phyloP scores from a whole-genome alignment of 2,113 vertebrate genomes.

The Petrocephalus microphthalmus region DNA sequence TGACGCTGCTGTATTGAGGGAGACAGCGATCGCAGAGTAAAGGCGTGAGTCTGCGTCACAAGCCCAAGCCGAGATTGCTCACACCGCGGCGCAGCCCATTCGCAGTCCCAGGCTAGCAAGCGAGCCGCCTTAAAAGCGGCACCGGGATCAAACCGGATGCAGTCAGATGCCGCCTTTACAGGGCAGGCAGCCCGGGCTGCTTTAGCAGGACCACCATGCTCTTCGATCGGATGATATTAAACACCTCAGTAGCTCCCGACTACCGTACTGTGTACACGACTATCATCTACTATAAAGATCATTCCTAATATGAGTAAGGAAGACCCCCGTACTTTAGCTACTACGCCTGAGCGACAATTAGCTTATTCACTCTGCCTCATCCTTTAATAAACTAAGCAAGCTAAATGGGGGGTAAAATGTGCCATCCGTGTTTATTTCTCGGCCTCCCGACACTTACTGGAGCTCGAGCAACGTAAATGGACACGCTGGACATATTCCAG shows the following conservation, averaged over 20 bases:
- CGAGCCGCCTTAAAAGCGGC: background rate
- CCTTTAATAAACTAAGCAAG: background rate
- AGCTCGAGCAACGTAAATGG: background rate
- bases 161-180: background rate
- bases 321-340: background rate
- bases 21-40: constrained; percentile 26
- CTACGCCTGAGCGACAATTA: background rate
- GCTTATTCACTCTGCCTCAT: background rate
- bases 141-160: constrained; percentile 9
- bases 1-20: constrained; percentile 28
- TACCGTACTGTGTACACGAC: background rate
- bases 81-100: too few species aligned
- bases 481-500: background rate
- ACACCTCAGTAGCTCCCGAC: background rate
- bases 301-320: background rate
- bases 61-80: background rate
- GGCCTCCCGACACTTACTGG: background rate
- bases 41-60: too few species aligned
- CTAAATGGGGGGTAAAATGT: background rate
- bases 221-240: background rate
- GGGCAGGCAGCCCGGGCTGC: background rate
- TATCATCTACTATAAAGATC: background rate
- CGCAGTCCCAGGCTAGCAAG: too few species aligned
- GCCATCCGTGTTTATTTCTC: background rate
- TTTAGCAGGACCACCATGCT: background rate